Conservation (phyloP, 2,113 vertebrate genomes). For the Vanacampus margaritifer region DNA sequence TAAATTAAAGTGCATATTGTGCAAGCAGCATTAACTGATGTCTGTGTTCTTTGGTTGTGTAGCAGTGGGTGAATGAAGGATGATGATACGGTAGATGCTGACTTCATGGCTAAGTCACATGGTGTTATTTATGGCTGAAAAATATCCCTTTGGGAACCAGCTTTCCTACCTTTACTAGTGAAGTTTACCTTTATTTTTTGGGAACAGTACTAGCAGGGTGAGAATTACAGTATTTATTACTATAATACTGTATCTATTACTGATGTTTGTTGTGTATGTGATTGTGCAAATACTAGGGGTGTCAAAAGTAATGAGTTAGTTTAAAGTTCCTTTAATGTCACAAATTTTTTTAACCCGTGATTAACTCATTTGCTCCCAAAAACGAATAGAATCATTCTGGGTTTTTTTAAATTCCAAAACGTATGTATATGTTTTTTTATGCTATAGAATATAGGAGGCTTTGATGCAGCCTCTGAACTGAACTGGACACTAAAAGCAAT, state of each 20-base stretch:
- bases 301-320: no score
- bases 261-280: not conserved
- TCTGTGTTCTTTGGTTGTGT: slow-evolving; percentile 9
- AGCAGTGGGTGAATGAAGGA: not conserved
- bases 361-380: no score
- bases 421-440: no score
- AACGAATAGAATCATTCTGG: no score
- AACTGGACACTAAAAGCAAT: no score
- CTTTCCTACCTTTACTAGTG: no score
- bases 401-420: no score
- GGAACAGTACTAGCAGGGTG: not conserved
- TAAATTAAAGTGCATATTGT: not conserved
- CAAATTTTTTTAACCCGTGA: no score
- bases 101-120: slow-evolving; percentile 18
- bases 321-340: no score
- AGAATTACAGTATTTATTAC: not conserved
- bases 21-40: slow-evolving; percentile 5
- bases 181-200: not conserved
- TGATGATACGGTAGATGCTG: slow-evolving; percentile 10
- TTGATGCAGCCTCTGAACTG: no score
- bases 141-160: not conserved
- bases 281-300: not conserved
- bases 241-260: not conserved
- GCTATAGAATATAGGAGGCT: no score
- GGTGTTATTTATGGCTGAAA: slow-evolving; percentile 17